Base-by-base conservation (phyloP, 2,797 vertebrate species). In the Anguilla pacifica region DNA sequence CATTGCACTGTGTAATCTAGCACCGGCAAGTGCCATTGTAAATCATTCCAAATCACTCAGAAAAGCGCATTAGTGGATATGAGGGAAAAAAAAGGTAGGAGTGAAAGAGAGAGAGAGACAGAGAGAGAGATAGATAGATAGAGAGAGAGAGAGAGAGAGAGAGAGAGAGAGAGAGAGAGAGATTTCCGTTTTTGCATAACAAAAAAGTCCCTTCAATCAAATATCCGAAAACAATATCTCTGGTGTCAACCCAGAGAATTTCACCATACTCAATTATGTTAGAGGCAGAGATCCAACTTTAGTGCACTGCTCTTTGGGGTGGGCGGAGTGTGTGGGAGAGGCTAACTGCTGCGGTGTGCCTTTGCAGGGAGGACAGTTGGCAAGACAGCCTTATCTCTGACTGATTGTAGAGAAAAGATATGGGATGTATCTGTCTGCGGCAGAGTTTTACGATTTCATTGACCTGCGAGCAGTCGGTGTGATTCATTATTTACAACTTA, bases 361-460 rank as follows among this genome's bases (percentile, higher is more conserved):
- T 86, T 87, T 91, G 77, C 86, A 43, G 53, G 51, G 53, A 35
- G 64, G 59, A 67, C 19, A 35, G 31, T 49, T 67, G 57, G 17
- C 46, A 46, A 39, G 6, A 25, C 49, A 84, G 83, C 49, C 51
- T 59, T 43, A 51, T 43, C 28, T 51, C 59, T 84, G 64, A 19
- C 22, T 57, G 81, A 70, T 61, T 49, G 64, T 51, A n/a, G 81
- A 19, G 55, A 31, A 31, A 51, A n/a, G 46, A 31, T 6, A 82
- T 31, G 57, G 59, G 39, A 53, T 59, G 74, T 77, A 35, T 87
- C 82, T 90, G 91, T 86, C 46, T 85, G 53, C 81, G 57, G 91
- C 88, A 92, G 90, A 88, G 93, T 89, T 92, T 90, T 85, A 92
- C 93, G 86, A 91, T 91, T 91, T 72, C 79, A 86, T 87, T 83